phyloP scores from a whole-genome alignment of 1,140 invertebrate species.

The Apocrypta bakeri region DNA sequence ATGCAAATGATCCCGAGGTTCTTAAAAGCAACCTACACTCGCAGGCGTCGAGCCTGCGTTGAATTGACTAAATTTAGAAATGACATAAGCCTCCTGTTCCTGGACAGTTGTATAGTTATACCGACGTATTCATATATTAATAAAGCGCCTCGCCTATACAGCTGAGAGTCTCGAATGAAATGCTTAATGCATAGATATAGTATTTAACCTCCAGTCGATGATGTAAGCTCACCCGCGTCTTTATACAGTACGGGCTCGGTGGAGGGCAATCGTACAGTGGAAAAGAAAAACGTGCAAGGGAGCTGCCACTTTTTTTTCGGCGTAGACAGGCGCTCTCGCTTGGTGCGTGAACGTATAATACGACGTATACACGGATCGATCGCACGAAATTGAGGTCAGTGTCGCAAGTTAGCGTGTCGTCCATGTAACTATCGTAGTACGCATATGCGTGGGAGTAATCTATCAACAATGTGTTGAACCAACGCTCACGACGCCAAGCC shows the following conservation, averaged over 20 bases:
- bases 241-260: not conserved
- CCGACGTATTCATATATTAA: not conserved
- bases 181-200: not conserved
- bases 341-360: not conserved
- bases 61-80: not conserved
- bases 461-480: not conserved
- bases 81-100: not conserved
- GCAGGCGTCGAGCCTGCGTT: not conserved
- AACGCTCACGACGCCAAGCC: not conserved
- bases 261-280: not conserved
- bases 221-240: not conserved
- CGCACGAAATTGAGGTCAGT: constrained; percentile 61
- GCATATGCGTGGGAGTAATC: constrained; percentile 34
- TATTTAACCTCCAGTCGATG: not conserved
- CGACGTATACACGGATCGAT: constrained; percentile 48
- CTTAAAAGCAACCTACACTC: not conserved
- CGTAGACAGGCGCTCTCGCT: not conserved
- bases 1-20: not conserved
- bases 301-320: not conserved
- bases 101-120: not conserved
- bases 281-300: not conserved
- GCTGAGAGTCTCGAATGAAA: not conserved
- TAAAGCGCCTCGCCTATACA: not conserved
- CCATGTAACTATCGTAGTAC: not conserved
- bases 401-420: constrained; percentile 48